Percentiles rank a stretch among this genome's conserved stretches.
Evolutionary conservation across 2,113 vertebrate genomes (phyloP).

Genomic region (Platycercus adscitus): DNA sequence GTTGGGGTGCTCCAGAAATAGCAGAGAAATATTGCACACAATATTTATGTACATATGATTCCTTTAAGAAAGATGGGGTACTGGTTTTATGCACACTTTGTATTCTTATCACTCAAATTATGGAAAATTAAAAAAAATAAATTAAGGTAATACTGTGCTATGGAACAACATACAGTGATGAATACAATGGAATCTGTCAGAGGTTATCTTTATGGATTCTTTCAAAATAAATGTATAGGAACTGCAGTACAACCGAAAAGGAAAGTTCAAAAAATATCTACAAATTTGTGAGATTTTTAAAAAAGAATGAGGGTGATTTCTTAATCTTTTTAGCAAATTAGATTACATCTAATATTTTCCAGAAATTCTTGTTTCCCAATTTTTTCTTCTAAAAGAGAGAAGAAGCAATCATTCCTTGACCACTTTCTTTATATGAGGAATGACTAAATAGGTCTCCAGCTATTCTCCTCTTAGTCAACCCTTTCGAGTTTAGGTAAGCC

Average conservation of each 20-base stretch:
- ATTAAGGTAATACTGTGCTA: not conserved
- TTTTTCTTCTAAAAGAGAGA: not conserved
- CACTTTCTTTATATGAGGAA: not conserved
- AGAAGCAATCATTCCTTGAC: not conserved
- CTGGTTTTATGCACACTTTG: conserved; percentile 38
- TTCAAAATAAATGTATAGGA: not conserved
- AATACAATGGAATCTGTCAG: not conserved
- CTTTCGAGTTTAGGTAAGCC: not conserved
- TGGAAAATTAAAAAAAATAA: not conserved
- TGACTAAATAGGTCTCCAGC: not conserved
- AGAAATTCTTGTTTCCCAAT: not conserved
- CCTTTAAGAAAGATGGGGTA: conserved; percentile 9
- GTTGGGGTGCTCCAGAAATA: conserved; percentile 39
- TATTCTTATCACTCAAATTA: not conserved
- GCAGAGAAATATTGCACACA: conserved; percentile 29
- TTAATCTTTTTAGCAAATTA: not conserved
- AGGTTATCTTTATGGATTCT: not conserved
- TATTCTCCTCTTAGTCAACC: not conserved
- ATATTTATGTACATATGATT: not conserved
- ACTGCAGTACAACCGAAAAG: not conserved
- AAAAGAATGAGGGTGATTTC: not conserved
- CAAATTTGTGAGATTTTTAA: not conserved
- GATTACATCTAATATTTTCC: not conserved
- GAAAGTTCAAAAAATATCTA: not conserved
- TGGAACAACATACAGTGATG: not conserved